phyloP scores from a whole-genome alignment of 2,888 invertebrate genomes.

The Archips crataeganus region DNA sequence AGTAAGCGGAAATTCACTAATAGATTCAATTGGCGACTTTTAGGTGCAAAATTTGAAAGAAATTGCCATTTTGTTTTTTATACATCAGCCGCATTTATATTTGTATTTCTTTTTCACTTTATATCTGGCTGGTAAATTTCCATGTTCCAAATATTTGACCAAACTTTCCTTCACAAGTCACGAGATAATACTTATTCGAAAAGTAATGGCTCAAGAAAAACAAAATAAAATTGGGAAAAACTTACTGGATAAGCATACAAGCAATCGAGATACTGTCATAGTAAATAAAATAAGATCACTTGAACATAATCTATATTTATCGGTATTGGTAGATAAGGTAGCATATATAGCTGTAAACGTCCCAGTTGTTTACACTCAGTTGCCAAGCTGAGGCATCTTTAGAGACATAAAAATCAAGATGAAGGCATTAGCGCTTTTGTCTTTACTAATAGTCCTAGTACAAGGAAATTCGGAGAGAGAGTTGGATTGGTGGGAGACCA shows the following conservation, averaged over 20 bases:
- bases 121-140: too few species aligned
- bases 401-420: slow-evolving; percentile 39
- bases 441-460: slow-evolving; percentile 56
- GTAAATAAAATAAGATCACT: slow-evolving; percentile 13
- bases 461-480: slow-evolving; percentile 56
- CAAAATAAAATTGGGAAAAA: neutral
- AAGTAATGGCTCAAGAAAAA: neutral
- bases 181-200: neutral
- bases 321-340: neutral
- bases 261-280: slow-evolving; percentile 7
- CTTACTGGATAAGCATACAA: neutral
- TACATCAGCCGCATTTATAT: too few species aligned
- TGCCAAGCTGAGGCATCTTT: slow-evolving; percentile 5
- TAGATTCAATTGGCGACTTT: too few species aligned
- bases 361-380: slow-evolving; percentile 3
- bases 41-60: too few species aligned
- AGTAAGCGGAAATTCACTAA: too few species aligned
- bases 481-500: slow-evolving; percentile 91
- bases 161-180: neutral
- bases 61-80: too few species aligned
- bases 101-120: too few species aligned
- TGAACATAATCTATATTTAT: slow-evolving; percentile 6
- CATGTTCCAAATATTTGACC: too few species aligned
- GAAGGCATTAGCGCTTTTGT: slow-evolving; percentile 51
- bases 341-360: slow-evolving; percentile 28